A percentile compares a stretch with the other conserved stretches of the same genome.
Evolutionary conservation across 2,113 vertebrate species (phyloP).

Genomic region (Charadrius vociferus): DNA sequence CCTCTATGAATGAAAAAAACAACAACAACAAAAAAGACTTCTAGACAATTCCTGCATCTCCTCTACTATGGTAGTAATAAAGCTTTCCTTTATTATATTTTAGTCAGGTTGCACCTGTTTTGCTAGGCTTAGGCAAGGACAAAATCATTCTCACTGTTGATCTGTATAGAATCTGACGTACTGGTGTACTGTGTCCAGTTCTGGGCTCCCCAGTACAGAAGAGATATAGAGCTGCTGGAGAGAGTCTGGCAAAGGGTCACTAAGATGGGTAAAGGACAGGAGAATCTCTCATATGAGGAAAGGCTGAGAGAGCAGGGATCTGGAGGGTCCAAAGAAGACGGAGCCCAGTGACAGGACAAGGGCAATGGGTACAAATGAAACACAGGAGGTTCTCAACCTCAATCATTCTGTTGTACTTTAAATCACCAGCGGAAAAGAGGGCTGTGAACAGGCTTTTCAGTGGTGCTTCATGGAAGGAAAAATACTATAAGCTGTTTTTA

Average conservation of each 20-base stretch:
- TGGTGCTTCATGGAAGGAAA: background rate
- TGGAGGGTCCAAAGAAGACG: background rate
- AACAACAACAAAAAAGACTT: background rate
- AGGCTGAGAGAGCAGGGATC: background rate
- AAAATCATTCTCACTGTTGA: background rate
- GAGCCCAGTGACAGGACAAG: background rate
- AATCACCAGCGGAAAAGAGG: background rate
- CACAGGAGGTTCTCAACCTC: background rate
- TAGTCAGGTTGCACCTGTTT: background rate
- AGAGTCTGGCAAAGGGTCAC: background rate
- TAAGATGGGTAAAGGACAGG: background rate
- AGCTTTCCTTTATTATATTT: background rate
- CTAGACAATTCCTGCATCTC: background rate
- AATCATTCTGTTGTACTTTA: background rate
- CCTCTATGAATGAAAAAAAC: background rate
- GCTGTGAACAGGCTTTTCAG: background rate
- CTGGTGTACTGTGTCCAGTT: background rate
- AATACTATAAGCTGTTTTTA: background rate
- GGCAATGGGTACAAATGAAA: background rate
- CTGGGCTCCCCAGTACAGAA: background rate
- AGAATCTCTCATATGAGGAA: background rate
- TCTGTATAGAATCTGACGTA: background rate
- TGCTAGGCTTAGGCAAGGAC: background rate
- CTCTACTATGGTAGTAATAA: background rate
- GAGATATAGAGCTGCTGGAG: background rate